Base-by-base conservation (phyloP, 2,888 invertebrate species). In the Leptopilina syphax region DNA sequence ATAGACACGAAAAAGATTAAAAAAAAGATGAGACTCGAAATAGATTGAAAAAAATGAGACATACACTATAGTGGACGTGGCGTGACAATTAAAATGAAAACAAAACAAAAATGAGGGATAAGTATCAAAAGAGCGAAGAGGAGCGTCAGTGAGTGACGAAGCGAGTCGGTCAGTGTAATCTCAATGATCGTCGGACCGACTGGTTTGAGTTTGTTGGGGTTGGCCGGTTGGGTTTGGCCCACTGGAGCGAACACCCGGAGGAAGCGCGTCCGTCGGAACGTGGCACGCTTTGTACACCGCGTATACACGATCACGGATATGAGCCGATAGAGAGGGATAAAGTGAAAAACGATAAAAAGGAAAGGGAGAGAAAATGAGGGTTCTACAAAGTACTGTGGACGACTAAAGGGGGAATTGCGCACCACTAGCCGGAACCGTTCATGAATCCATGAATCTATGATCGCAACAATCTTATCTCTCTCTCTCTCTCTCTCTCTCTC, bases 171-270 rank as follows among this genome's bases (percentile, higher is more conserved):
- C 81, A 84, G 84, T 82, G 82, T 83, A 83, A 85, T 90, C 89
- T 87, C 84, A 88, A 88, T 88, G 88, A 82, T 79, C 80, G 83
- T n/a, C 70, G 34, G 44, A 50, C 41, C 57, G 80, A 65, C 78
- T 81, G 83, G 85, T 85, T 83, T 68, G 78, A 81, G 82, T 77
- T 83, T 81, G 83, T 80, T 79, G 87, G 86, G 87, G 88, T 83
- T 87, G 88, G 88, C 87, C 87, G 85, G 87, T 87, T 88, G 86
- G 86, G 87, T 89, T 90, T 91, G 91, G 91, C 91, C 91, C 91
- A 91, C 86, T 91, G 91, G 91, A 91, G 91, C 91, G 91, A 86
- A 91, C 91, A 91, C 91, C 91, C 91, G 91, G 91, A 91, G 91
- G 91, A 91, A 91, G 90, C 91, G 91, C 91, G 89, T 88, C 91